Conservation (phyloP, 2,888 invertebrate genomes). For the Nebria brevicollis region DNA sequence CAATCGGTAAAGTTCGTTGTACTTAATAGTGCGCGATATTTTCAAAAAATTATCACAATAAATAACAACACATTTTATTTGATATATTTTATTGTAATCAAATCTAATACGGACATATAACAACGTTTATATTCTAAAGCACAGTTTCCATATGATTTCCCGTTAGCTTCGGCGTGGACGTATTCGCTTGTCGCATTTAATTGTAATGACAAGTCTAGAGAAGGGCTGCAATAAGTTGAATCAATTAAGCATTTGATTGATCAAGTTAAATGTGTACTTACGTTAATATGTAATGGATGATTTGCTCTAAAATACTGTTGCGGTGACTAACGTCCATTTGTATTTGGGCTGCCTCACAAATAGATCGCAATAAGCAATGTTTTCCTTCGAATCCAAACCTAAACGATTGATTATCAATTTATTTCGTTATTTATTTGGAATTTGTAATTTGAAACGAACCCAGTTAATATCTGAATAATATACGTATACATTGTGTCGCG, state of each 20-base stretch:
- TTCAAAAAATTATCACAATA: background rate
- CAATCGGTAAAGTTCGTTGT: no score
- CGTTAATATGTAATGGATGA: slow-evolving; percentile 21
- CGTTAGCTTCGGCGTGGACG: background rate
- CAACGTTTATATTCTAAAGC: slow-evolving; percentile 5
- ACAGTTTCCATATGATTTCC: slow-evolving; percentile 6
- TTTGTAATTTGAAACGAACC: slow-evolving; percentile 23
- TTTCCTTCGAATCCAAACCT: slow-evolving; percentile 17
- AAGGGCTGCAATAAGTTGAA: slow-evolving; percentile 6
- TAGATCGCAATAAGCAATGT: slow-evolving; percentile 14
- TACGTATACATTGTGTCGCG: background rate
- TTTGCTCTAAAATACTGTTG: slow-evolving; percentile 13
- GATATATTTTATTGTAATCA: slow-evolving; percentile 12
- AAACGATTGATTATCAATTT: background rate
- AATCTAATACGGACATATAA: slow-evolving; percentile 6
- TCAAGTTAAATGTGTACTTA: slow-evolving; percentile 13
- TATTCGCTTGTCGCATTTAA: slow-evolving; percentile 2
- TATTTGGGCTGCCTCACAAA: slow-evolving; percentile 14
- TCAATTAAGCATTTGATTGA: background rate
- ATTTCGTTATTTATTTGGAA: background rate
- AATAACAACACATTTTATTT: background rate
- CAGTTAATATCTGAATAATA: background rate
- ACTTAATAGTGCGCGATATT: background rate
- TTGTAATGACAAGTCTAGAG: background rate
- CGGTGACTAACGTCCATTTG: background rate